Evolutionary conservation across 2,113 vertebrate genomes (phyloP), one percentile per base, ranked within the genome.

Genomic region (Rhinopomastus cyanomelas): DNA sequence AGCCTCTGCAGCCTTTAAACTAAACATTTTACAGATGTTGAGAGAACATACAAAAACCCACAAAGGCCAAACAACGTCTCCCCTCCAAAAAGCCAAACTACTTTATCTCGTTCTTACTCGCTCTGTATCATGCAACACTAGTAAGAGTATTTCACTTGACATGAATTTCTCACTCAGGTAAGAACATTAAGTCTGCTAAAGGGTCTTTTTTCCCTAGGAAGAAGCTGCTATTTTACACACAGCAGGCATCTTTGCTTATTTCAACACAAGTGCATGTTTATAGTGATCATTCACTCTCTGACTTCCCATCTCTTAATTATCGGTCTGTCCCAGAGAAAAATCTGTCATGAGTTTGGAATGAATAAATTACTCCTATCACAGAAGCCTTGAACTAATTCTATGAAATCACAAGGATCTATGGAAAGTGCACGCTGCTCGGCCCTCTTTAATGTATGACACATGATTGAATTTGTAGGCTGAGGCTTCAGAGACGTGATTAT

Each of bases 341-440:
- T 42, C 88, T 64, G 89, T 71, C 53, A 57, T 36, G 29, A 26
- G 11, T 39, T 32, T 85, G 20, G 22, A 88, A 83, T 85, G 60
- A 92, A 79, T 85, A 72, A 49, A 49, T 61, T 77, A 79, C n/a
- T 69, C 82, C 56, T 89, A 62, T 62, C 26, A 90, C 37, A 81
- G 44, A 74, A 60, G 68, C 84, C 86, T 68, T 55, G 34, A 90
- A 66, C 25, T 20, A 55, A 80, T 78, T 67, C 17, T 19, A 59
- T 32, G 13, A 93, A 88, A 95, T 88, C 51, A 46, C 59, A 27
- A 49, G 55, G 39, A 46, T 52, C 61, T 15, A 65, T 3, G 5
- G 34, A 68, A 92, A 79, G 66, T 49, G 57, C 77, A 90, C 62
- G 60, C 57, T 82, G 30, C 15, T 90, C 37, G 62, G 46, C 73